Conservation (phyloP, 2,888 invertebrate species). For the Drosophila formosana region DNA sequence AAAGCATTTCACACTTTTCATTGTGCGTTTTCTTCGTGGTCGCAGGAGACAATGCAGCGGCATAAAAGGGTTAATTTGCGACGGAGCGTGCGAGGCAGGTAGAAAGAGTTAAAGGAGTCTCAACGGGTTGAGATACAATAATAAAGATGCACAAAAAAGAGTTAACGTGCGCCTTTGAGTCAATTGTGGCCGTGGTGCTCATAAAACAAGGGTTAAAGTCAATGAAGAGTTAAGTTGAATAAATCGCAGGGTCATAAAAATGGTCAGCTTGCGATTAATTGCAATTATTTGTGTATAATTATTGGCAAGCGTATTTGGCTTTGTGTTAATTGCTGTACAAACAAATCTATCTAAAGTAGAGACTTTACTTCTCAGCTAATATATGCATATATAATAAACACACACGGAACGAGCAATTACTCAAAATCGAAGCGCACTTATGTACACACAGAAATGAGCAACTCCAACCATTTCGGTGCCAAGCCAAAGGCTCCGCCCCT, state of each 20-base stretch:
- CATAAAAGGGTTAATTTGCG: conserved; percentile 70
- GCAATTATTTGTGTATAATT: neutral
- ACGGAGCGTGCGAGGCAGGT: conserved; percentile 39
- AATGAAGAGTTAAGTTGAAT: conserved; percentile 48
- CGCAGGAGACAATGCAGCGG: conserved; percentile 49
- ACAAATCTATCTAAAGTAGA: neutral
- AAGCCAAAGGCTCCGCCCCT: conserved; percentile 67
- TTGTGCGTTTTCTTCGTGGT: conserved; percentile 13
- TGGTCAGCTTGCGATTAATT: neutral
- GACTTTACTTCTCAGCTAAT: conserved; percentile 3
- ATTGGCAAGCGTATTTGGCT: neutral
- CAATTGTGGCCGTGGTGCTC: conserved; percentile 16
- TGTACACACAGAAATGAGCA: conserved; percentile 8
- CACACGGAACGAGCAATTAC: conserved; percentile 20
- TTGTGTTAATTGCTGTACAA: neutral
- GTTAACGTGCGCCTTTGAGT: conserved; percentile 49
- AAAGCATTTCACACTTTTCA: conserved; percentile 41
- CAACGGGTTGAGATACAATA: conserved; percentile 2
- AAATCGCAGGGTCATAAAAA: conserved; percentile 15
- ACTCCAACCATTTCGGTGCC: conserved; percentile 52
- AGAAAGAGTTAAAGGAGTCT: conserved; percentile 24
- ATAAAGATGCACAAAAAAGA: conserved; percentile 32
- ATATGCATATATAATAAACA: neutral
- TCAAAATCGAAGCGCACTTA: conserved; percentile 15
- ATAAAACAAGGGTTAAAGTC: conserved; percentile 44